A percentile compares a stretch with the other conserved stretches of the same genome.
phyloP scores from a whole-genome alignment of 2,888 invertebrate genomes.

The Drosophila kanekoi region DNA sequence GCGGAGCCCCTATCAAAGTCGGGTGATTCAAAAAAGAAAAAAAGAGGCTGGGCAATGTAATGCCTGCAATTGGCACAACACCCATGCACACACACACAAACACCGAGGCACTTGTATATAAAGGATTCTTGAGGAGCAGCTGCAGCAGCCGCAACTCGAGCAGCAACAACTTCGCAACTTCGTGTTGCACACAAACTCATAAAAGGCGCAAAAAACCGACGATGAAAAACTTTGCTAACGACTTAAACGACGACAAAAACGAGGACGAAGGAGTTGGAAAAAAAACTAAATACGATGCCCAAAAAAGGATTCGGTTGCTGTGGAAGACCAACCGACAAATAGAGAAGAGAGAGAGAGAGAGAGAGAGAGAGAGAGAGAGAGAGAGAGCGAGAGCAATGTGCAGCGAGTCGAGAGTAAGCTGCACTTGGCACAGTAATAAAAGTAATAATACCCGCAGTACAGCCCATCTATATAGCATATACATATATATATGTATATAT shows the following conservation, averaged over 20 bases:
- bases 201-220: conserved; percentile 70
- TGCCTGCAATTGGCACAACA: conserved; percentile 68
- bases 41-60: conserved; percentile 51
- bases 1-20: conserved; percentile 23
- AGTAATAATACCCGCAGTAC: conserved; percentile 63
- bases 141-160: conserved; percentile 40
- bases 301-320: conserved; percentile 39
- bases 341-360: conserved; percentile 4
- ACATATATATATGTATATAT: no score
- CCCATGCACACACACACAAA: conserved; percentile 11
- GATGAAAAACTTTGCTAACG: conserved; percentile 73
- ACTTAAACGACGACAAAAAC: conserved; percentile 66
- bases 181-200: conserved; percentile 69
- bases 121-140: conserved; percentile 34
- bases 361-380: conserved; percentile 11
- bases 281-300: conserved; percentile 22
- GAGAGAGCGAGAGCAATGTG: conserved; percentile 8
- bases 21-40: conserved; percentile 30
- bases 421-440: conserved; percentile 76
- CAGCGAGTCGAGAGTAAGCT: conserved; percentile 50
- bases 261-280: conserved; percentile 37
- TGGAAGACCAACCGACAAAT: no score
- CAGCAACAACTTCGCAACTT: conserved; percentile 58
- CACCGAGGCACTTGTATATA: conserved; percentile 18
- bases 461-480: conserved; percentile 17